Evolutionary conservation across 2,888 invertebrate species (phyloP).

Genomic region (Buathra laborator): DNA sequence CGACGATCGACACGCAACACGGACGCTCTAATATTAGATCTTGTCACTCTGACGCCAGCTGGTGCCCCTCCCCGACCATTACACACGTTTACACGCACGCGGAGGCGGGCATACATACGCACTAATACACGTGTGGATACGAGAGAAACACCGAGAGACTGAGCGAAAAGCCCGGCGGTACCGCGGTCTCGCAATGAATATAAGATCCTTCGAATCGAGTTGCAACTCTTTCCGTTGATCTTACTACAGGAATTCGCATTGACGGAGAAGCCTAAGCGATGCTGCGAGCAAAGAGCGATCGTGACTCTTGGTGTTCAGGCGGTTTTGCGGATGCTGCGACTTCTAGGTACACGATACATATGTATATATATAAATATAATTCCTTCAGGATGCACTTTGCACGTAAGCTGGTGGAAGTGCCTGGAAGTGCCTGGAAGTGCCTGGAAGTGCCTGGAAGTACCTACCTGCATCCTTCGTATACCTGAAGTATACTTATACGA

Average conservation of each 20-base stretch:
- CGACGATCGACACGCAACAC: conserved; percentile 85
- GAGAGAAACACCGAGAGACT: background rate
- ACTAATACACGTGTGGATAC: background rate
- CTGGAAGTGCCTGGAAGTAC: background rate
- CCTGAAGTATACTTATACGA: conserved; percentile 35
- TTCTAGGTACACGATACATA: conserved; percentile 32
- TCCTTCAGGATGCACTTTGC: conserved; percentile 38
- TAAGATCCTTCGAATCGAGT: conserved; percentile 23
- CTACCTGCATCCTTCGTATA: background rate
- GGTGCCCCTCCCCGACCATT: conserved; percentile 83
- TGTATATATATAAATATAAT: conserved; percentile 27
- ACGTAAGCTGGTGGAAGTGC: conserved; percentile 11
- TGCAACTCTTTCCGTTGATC: conserved; percentile 31
- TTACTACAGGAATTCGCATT: conserved; percentile 14
- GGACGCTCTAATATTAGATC: conserved; percentile 84
- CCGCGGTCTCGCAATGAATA: conserved; percentile 3
- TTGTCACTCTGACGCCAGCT: conserved; percentile 84
- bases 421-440: background rate
- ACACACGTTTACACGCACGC: conserved; percentile 82
- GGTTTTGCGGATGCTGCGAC: conserved; percentile 61
- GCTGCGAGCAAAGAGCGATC: conserved; percentile 66
- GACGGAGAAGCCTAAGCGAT: conserved; percentile 48
- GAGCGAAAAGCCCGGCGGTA: conserved; percentile 28
- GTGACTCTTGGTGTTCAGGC: conserved; percentile 64
- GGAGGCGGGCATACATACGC: conserved; percentile 54